Evolutionary conservation across 2,797 vertebrate genomes (phyloP), one percentile per base, ranked within the genome.

Genomic region (Mus minutoides): DNA sequence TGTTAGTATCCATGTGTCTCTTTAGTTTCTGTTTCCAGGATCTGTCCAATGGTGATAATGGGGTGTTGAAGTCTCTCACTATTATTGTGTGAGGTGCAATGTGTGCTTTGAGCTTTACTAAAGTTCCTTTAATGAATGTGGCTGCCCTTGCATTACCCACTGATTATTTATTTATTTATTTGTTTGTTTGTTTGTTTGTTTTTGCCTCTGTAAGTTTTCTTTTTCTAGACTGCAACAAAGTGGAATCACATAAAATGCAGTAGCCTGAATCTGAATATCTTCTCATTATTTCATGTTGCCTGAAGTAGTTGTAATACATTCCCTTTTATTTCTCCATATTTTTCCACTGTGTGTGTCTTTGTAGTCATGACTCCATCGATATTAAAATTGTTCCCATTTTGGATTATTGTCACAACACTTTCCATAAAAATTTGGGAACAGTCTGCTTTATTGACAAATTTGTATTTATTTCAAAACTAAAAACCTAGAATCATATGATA

Each of bases 401-500:
- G 37, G 2, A 54, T 62, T 80, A 77, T 77, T 96, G 87, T 77
- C n/a, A 83, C 56, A 83, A 93, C 88, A 54, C n/a, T 10, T 93
- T 75, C 37, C 75, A 62, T 58, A 56, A 80, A 85, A 56, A 88
- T 64, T 62, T 88, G 46, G 94, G 11, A 40, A 43, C 12, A 71
- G 19, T 8, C 5, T 12, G 88, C 87, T 88, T 3, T 67, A 22
- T 84, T 67, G 5, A 89, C 5, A 1, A 91, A 37, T 84, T 75
- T 88, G 3, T 76, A 58, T 92, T 92, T 96, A 26, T 93, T 91
- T 75, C 46, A 93, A 19, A 8, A 26, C 77, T 94, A 86, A 91
- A 94, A 86, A 91, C 3, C 43, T 91, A 92, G 19, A 94, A 90
- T n/a, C n/a, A n/a, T n/a, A n/a, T n/a, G n/a, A n/a, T n/a, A n/a